Evolutionary conservation across 2,888 invertebrate genomes (phyloP).

Genomic region (Amiota minor): DNA sequence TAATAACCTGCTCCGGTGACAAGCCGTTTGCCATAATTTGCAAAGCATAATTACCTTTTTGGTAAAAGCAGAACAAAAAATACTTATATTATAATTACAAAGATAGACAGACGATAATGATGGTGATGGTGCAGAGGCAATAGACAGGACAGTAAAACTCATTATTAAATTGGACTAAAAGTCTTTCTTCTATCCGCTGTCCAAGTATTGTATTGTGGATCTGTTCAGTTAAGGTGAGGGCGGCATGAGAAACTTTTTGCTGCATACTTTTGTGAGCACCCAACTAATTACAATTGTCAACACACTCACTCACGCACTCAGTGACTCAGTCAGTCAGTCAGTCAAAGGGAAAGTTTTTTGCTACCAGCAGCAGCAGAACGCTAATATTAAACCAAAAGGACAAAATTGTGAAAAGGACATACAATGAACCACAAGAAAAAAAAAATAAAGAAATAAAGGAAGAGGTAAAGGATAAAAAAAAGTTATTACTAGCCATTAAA

Average conservation of each 20-base stretch:
- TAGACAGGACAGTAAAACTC: not conserved
- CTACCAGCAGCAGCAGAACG: not conserved
- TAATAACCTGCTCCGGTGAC: conserved; percentile 57
- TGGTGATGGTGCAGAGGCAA: too few relatives aligned
- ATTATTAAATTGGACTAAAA: conserved; percentile 2
- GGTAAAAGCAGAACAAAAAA: conserved; percentile 34
- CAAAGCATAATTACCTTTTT: conserved; percentile 57
- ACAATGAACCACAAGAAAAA: not conserved
- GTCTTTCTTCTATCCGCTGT: too few relatives aligned
- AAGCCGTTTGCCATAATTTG: conserved; percentile 60
- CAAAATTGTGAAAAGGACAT: not conserved
- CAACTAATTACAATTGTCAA: conserved; percentile 67
- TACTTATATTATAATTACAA: not conserved
- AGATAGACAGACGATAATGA: conserved; percentile 30
- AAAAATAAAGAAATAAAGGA: conserved; percentile 36
- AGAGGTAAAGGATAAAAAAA: conserved; percentile 33
- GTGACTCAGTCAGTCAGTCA: conserved; percentile 34
- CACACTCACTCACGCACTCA: conserved; percentile 40
- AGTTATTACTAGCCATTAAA: conserved; percentile 57
- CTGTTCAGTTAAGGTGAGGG: not conserved
- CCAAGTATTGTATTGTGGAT: too few relatives aligned
- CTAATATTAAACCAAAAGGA: not conserved
- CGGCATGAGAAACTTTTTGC: not conserved
- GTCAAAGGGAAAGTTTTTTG: conserved; percentile 19
- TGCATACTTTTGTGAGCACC: conserved; percentile 38